Conservation (phyloP, 1,140 invertebrate species). For the Eumaeus atala region DNA sequence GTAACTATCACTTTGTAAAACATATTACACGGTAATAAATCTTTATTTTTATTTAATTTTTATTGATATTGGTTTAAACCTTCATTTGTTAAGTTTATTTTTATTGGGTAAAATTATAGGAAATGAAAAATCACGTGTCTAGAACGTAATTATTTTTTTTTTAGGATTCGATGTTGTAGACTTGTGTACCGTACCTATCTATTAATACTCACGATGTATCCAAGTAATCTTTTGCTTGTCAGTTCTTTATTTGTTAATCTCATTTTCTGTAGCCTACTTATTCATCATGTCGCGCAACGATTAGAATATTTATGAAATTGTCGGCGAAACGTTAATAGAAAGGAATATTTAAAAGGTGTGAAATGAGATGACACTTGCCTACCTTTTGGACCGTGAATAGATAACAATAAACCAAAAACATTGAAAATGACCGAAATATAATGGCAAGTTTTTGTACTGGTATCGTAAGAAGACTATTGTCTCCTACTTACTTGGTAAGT, state of each 20-base stretch:
- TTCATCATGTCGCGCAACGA: neutral
- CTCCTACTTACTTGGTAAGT: neutral
- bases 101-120: too few relatives aligned
- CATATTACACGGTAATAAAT: too few relatives aligned
- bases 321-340: constrained; percentile 5
- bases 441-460: constrained; percentile 7
- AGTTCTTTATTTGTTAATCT: constrained; percentile 4
- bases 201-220: too few relatives aligned
- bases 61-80: too few relatives aligned
- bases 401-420: constrained; percentile 17
- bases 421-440: constrained; percentile 8
- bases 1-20: too few relatives aligned
- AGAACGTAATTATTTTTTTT: too few relatives aligned
- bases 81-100: too few relatives aligned
- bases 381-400: constrained; percentile 17
- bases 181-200: too few relatives aligned
- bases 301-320: constrained; percentile 5
- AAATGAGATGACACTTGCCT: constrained; percentile 14
- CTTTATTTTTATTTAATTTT: too few relatives aligned
- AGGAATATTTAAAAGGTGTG: constrained; percentile 16
- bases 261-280: constrained; percentile 4
- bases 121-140: too few relatives aligned
- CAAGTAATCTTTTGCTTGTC: neutral
- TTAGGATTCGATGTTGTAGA: too few relatives aligned
- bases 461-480: constrained; percentile 1